Evolutionary conservation across 2,888 invertebrate species (phyloP).

Genomic region (Chrysomela aeneicollis): DNA sequence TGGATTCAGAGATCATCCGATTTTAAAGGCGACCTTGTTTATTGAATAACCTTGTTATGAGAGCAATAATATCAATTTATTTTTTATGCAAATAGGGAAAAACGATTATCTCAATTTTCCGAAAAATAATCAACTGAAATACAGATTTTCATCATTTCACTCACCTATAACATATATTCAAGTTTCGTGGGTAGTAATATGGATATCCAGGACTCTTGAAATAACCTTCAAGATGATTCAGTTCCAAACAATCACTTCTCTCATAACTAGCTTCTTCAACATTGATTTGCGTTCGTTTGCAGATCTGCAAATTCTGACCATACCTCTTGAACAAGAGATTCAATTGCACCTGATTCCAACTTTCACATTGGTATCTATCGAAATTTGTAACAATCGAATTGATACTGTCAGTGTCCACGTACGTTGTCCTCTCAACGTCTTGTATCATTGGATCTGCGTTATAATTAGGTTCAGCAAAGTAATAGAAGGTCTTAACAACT

Average conservation of each 20-base stretch:
- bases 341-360: conserved; percentile 48
- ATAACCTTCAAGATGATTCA: conserved; percentile 55
- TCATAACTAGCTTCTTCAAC: not conserved
- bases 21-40: no score
- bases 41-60: no score
- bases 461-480: conserved; percentile 50
- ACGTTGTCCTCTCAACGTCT: conserved; percentile 53
- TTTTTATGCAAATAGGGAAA: no score
- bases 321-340: conserved; percentile 34
- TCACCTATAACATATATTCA: conserved; percentile 62
- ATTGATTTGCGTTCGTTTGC: conserved; percentile 28
- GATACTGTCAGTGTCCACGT: conserved; percentile 50
- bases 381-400: conserved; percentile 41
- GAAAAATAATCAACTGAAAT: no score
- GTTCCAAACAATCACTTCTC: conserved; percentile 51
- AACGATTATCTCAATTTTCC: no score
- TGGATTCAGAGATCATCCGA: no score
- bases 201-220: conserved; percentile 62
- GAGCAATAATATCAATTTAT: no score
- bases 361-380: conserved; percentile 41
- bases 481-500: conserved; percentile 51
- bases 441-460: conserved; percentile 32
- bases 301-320: conserved; percentile 38
- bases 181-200: conserved; percentile 58
- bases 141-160: not conserved